Percentiles rank a stretch among this genome's conserved stretches.
Conservation (phyloP, 2,113 vertebrate species). For the Malurus alboscapulatus region DNA sequence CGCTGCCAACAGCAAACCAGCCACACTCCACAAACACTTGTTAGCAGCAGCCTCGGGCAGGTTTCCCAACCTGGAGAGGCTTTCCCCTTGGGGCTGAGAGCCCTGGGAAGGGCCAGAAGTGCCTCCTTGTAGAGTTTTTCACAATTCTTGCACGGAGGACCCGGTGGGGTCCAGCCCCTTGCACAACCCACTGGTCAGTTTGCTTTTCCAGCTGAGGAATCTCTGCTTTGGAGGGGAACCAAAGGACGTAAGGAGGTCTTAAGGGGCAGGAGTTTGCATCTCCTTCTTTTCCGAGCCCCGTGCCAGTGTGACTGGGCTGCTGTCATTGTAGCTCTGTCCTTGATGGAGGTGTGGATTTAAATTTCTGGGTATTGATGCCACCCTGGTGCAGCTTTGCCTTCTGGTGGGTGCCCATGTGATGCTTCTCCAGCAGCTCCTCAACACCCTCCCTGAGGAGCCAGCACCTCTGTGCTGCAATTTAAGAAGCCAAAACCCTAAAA, state of each 20-base stretch:
- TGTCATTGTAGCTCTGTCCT: accelerated
- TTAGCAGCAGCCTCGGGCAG: background rate
- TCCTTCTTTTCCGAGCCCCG: background rate
- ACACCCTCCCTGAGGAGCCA: background rate
- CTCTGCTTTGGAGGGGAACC: background rate
- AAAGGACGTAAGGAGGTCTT: background rate
- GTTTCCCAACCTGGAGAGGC: background rate
- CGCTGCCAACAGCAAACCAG: background rate
- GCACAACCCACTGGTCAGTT: background rate
- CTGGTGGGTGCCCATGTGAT: accelerated
- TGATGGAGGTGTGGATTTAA: accelerated
- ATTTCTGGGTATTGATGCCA: background rate
- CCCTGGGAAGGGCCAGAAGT: background rate
- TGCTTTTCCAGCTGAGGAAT: background rate
- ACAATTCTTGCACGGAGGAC: background rate
- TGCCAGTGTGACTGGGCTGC: background rate
- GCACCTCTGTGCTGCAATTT: accelerated
- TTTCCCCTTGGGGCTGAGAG: background rate
- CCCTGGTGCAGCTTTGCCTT: background rate
- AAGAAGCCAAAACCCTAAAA: background rate
- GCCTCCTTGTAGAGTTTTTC: background rate
- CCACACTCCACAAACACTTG: accelerated
- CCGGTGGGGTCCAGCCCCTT: background rate
- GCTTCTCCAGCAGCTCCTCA: background rate
- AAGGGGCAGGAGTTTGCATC: background rate